phyloP scores from a whole-genome alignment of 1,140 invertebrate species.

The Neodiprion virginianus region DNA sequence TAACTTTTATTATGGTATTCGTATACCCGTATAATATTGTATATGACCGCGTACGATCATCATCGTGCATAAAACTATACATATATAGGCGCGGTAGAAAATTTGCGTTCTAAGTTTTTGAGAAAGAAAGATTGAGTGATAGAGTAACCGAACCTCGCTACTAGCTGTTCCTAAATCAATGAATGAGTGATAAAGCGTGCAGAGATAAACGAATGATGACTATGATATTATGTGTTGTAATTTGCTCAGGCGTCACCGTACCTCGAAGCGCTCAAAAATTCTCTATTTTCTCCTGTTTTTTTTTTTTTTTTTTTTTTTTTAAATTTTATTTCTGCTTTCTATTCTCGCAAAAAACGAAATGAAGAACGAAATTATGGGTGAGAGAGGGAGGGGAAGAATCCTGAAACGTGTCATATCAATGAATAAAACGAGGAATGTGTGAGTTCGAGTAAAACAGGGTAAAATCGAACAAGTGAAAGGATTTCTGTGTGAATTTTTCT shows the following conservation, averaged over 20 bases:
- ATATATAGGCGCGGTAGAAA: too few relatives aligned
- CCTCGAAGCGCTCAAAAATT: not conserved
- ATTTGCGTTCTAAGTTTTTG: conserved; percentile 33
- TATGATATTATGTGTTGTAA: conserved; percentile 5
- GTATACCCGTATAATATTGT: too few relatives aligned
- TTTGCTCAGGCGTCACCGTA: not conserved
- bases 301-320: conserved; percentile 3
- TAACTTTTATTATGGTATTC: too few relatives aligned
- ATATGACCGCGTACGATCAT: too few relatives aligned
- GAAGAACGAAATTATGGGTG: not conserved
- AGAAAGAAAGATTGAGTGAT: conserved; percentile 59
- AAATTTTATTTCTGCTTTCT: conserved; percentile 9
- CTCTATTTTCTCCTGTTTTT: not conserved
- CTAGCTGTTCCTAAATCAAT: conserved; percentile 63
- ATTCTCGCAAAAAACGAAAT: not conserved
- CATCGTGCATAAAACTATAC: too few relatives aligned
- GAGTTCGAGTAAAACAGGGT: too few relatives aligned
- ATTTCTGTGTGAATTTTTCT: too few relatives aligned
- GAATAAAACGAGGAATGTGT: too few relatives aligned
- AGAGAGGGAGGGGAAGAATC: too few relatives aligned
- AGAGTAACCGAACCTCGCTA: conserved; percentile 62
- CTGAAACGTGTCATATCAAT: too few relatives aligned
- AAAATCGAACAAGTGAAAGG: too few relatives aligned
- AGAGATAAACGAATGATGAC: not conserved
- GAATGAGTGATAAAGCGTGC: conserved; percentile 55